These are phyloP conservation scores for Riparia riparia DNA, from an alignment of 2,113 vertebrate genomes.

Conservation along the genomic window DNA sequence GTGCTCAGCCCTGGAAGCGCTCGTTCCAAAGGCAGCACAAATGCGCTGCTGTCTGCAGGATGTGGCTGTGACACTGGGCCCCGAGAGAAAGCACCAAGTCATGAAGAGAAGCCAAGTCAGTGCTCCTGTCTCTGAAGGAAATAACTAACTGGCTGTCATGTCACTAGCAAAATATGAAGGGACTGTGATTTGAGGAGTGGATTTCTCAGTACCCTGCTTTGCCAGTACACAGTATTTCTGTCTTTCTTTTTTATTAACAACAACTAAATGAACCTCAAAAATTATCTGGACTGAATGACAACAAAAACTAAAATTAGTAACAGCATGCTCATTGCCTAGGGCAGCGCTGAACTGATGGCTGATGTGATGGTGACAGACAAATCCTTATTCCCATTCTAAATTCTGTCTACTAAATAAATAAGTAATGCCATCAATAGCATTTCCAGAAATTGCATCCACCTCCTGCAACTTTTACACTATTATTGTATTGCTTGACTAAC, in stretches of 20 bases:
- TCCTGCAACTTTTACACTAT: conserved; percentile 30
- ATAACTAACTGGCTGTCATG: not conserved
- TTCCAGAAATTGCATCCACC: conserved; percentile 23
- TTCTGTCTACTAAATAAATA: conserved; percentile 69
- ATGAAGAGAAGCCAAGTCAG: not conserved
- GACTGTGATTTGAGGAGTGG: not conserved
- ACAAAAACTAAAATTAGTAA: conserved; percentile 70
- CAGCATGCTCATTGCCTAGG: conserved; percentile 59
- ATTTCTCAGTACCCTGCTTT: not conserved
- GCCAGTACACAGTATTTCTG: conserved; percentile 10
- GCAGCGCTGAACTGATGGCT: conserved; percentile 38
- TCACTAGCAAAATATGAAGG: not conserved
- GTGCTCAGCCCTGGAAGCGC: not conserved
- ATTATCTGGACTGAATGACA: conserved; percentile 59
- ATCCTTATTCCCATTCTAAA: conserved; percentile 67
- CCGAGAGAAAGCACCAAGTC: conserved; percentile 11
- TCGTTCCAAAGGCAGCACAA: not conserved
- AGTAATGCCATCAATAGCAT: conserved; percentile 58
- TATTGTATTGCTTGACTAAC: not conserved
- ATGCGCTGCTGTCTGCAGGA: not conserved
- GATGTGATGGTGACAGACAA: conserved; percentile 72
- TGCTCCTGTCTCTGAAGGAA: not conserved
- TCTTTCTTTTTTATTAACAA: conserved; percentile 43
- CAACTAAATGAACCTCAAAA: conserved; percentile 66
- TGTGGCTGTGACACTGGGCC: not conserved